phyloP scores from a whole-genome alignment of 2,113 vertebrate genomes.

The Vicugna pacos region DNA sequence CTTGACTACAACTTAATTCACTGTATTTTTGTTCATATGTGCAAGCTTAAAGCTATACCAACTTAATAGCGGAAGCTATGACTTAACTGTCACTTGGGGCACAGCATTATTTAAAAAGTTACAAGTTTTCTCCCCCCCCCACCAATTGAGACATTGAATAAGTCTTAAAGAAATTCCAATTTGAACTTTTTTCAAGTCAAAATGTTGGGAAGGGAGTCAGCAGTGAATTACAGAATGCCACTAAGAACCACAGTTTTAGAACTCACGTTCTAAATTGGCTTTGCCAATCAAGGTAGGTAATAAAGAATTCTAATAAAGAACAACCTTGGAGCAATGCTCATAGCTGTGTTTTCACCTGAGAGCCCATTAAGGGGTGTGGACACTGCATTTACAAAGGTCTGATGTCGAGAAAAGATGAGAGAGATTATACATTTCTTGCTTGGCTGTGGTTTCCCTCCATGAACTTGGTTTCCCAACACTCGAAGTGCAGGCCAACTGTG shows the following conservation, averaged over 20 bases:
- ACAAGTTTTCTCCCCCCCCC: not conserved
- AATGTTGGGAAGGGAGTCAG: not conserved
- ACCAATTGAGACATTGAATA: not conserved
- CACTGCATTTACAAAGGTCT: not conserved
- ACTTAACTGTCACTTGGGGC: not conserved
- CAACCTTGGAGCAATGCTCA: not conserved
- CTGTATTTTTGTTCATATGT: not conserved
- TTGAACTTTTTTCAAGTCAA: not conserved
- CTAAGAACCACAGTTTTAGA: not conserved
- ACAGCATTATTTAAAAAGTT: not conserved
- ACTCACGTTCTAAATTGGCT: not conserved
- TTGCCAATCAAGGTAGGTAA: constrained; percentile 20
- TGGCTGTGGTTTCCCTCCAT: not conserved
- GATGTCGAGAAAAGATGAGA: not conserved
- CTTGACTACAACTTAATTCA: not conserved
- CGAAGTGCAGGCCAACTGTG: not conserved
- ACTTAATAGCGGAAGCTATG: not conserved
- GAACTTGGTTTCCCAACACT: not conserved
- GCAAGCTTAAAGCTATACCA: not conserved
- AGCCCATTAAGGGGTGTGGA: not conserved
- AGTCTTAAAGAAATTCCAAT: not conserved
- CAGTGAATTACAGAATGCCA: constrained; percentile 7
- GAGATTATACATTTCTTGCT: not conserved
- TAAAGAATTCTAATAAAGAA: not conserved
- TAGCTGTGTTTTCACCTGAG: not conserved